Base-by-base conservation (phyloP, 1,140 invertebrate genomes). In the Brachionus paranguensis region DNA sequence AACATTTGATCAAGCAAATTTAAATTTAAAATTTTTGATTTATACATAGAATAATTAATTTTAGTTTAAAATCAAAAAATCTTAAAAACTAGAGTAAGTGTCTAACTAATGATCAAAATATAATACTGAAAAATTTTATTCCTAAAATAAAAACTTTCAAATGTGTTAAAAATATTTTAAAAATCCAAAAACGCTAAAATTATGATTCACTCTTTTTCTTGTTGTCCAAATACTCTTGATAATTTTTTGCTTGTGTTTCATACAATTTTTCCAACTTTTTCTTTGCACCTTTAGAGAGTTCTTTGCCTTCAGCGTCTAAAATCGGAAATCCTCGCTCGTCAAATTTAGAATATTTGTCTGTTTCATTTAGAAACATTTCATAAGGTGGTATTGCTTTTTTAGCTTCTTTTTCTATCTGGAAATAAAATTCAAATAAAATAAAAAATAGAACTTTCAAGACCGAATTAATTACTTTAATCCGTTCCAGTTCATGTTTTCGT, bases 261-360 rank as follows among this genome's bases (percentile, higher is more conserved):
- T 96, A 95, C 0, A 95, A 87, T 88, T 99, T 99, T 87, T 93
- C 92, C 45, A 99, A 89, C 88, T 99, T 99, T 88, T 99, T 99
- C 11, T 94, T 78, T 84, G 94, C 92, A 8, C 94, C 94, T 90
- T 99, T 98, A 85, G 94, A 94, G 1, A 99, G 88, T 88, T 98
- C 95, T 87, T 97, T 95, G 10, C 97, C 97, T 45, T 94, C 92
- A 3, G 89, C 89, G 89, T 98, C 95, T 87, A 96, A 95, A 6
- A 96, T 98, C 6, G 97, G 97, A 29, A 99, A 88, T 17, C 97
- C 96, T 94, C 96, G 86, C 24, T 95, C 94, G 91, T 98, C 95
- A 90, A 96, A 99, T 87, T 93, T 90, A 0, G 95, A 97, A 91
- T 97, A 99, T 90, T 97, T 97, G 85, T 95, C 94, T 5, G 91